Conservation (phyloP, 2,888 invertebrate species). For the Sinodicranocentrus sp. region DNA sequence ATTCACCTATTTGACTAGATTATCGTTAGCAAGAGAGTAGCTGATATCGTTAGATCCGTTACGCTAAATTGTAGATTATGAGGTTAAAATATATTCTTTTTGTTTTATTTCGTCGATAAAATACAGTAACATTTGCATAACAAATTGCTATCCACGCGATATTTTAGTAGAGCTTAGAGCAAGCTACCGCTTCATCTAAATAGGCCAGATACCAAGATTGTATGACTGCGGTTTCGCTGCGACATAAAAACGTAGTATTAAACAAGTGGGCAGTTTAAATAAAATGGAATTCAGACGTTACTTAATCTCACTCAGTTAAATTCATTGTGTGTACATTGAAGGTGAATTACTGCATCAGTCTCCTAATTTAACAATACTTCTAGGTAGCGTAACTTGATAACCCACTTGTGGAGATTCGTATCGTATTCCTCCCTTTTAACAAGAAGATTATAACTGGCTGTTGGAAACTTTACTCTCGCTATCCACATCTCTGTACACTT, state of each 20-base stretch:
- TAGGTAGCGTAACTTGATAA: slow-evolving; percentile 5
- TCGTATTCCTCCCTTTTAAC: no score
- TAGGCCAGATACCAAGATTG: background rate
- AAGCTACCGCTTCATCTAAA: background rate
- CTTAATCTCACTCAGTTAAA: slow-evolving; percentile 66
- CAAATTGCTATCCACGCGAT: background rate
- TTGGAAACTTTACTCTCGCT: background rate
- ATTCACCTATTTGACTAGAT: no score
- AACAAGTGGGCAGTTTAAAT: slow-evolving; percentile 6
- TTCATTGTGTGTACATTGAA: slow-evolving; percentile 20
- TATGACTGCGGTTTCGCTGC: background rate
- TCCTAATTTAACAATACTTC: slow-evolving; percentile 55
- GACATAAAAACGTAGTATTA: background rate
- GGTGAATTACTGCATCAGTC: slow-evolving; percentile 63
- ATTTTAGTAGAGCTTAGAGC: background rate
- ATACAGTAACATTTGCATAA: background rate
- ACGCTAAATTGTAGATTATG: background rate
- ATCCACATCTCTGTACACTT: slow-evolving; percentile 48
- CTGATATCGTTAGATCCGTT: background rate
- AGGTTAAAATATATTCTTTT: slow-evolving; percentile 5
- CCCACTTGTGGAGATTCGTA: no score
- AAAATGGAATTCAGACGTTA: slow-evolving; percentile 57
- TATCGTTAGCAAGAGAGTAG: background rate
- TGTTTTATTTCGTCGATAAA: background rate
- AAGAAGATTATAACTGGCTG: background rate